These are phyloP conservation scores for Drosophila auraria DNA, from an alignment of 1,140 invertebrate species.

Conservation along the genomic window DNA sequence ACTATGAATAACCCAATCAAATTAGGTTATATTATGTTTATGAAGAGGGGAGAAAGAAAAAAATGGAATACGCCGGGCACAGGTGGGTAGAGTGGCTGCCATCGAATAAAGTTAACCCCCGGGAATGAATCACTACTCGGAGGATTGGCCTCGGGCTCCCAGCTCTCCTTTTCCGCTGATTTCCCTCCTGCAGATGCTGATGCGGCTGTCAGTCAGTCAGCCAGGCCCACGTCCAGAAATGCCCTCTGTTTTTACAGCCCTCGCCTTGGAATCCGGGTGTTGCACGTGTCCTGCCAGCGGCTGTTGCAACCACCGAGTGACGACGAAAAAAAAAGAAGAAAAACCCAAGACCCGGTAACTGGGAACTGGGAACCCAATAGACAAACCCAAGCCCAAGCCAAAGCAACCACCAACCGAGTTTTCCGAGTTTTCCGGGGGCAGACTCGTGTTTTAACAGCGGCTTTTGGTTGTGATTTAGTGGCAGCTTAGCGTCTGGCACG, in stretches of 20 bases:
- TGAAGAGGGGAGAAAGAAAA: neutral
- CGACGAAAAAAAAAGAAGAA: neutral
- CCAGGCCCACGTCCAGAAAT: neutral
- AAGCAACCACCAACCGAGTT: conserved; percentile 58
- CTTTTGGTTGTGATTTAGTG: conserved; percentile 83
- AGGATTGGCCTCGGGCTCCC: conserved; percentile 16
- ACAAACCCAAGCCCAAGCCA: conserved; percentile 27
- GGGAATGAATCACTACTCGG: conserved; percentile 31
- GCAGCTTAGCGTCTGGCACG: conserved; percentile 75
- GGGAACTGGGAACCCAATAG: conserved; percentile 16
- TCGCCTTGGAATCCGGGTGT: conserved; percentile 31
- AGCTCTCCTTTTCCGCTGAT: neutral
- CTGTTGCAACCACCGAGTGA: conserved; percentile 45
- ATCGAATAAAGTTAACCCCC: conserved; percentile 20
- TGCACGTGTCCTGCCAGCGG: conserved; percentile 51
- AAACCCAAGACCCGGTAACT: conserved; percentile 9
- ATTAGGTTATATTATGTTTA: conserved; percentile 31
- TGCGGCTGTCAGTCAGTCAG: conserved; percentile 42
- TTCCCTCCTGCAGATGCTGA: conserved; percentile 20
- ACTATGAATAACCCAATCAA: conserved; percentile 36
- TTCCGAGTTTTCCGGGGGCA: conserved; percentile 40
- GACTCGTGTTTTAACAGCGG: conserved; percentile 80
- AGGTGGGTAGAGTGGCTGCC: conserved; percentile 15
- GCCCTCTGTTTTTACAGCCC: neutral
- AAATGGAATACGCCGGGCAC: conserved; percentile 12